Base-by-base conservation (phyloP, 2,113 vertebrate genomes). In the Oenanthe oenanthe region DNA sequence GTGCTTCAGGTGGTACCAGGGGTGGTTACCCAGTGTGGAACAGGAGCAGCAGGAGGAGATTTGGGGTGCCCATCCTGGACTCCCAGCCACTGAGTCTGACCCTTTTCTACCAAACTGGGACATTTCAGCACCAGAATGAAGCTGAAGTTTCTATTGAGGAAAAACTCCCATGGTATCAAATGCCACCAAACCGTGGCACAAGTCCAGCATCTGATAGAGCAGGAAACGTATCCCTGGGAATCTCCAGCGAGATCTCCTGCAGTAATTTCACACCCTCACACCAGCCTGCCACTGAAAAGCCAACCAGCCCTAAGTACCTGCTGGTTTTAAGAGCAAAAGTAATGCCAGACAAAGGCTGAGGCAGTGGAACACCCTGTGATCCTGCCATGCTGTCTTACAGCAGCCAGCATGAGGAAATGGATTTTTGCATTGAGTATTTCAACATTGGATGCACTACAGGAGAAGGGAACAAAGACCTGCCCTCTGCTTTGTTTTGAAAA, bases 81-180 rank as follows among this genome's bases (percentile, higher is more conserved):
- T 70, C 8, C 0, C 34, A 76, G 45, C 31, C 32, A 28, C 21
- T 7, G 38, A 47, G 18, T 38, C 51, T 18, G 6, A 47, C 32
- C 26, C 43, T 79, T 73, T n/a, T 43, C 38, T 68, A 56, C 70
- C 2, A 0, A 89, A 88, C 7, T 87, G 0, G 5, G 81, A 62
- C 71, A 47, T 85, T 70, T 79, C 58, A 43, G 54, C 47, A 17
- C 36, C 50, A 85, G 58, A 76, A 80, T 11, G 63, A 14, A 66
- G 54, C 26, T 8, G 5, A 28, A 25, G 47, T 1, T 91, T 58
- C 88, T 93, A 3, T 79, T 83, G 76, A 76, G 85, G 75, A 90
- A 96, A 91, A 88, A 25, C 78, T 93, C 94, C 85, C 93, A 96
- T 56, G 82, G 92, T 95, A 70, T 95, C 94, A 29, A 70, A 73